Evolutionary conservation across 2,888 invertebrate species (phyloP).

Genomic region (Tuberolachnus salignus): DNA sequence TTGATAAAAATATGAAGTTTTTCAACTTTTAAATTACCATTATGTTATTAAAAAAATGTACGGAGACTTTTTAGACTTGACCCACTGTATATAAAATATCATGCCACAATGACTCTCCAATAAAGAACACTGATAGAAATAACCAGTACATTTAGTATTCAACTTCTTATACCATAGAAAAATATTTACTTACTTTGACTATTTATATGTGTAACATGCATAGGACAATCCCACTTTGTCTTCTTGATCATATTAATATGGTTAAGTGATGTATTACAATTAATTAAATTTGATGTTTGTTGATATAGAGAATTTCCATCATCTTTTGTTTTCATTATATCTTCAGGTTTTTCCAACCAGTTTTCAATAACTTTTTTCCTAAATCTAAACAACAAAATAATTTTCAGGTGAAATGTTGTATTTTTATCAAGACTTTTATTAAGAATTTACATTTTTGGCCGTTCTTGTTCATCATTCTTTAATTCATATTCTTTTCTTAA

Average conservation of each 20-base stretch:
- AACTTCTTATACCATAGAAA: no score
- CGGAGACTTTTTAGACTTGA: no score
- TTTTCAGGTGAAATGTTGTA: not conserved
- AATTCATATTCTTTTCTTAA: constrained; percentile 40
- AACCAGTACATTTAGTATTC: no score
- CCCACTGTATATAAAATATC: no score
- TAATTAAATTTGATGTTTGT: not conserved
- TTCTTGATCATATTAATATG: not conserved
- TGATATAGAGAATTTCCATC: not conserved
- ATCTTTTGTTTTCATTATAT: not conserved
- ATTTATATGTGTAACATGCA: not conserved
- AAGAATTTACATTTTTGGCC: constrained; percentile 22
- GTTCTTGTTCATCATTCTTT: constrained; percentile 25
- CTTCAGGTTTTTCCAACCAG: not conserved
- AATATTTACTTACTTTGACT: constrained; percentile 31
- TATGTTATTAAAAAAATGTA: no score
- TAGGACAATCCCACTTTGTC: constrained; percentile 10
- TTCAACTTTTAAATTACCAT: no score
- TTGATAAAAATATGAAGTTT: no score
- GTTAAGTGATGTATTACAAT: constrained; percentile 10
- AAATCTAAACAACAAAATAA: constrained; percentile 19
- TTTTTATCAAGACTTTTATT: not conserved
- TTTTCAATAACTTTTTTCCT: constrained; percentile 40
- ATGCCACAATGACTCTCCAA: no score
- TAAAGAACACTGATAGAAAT: no score